Evolutionary conservation across 1,140 invertebrate genomes (phyloP).

Genomic region (Periplaneta americana): DNA sequence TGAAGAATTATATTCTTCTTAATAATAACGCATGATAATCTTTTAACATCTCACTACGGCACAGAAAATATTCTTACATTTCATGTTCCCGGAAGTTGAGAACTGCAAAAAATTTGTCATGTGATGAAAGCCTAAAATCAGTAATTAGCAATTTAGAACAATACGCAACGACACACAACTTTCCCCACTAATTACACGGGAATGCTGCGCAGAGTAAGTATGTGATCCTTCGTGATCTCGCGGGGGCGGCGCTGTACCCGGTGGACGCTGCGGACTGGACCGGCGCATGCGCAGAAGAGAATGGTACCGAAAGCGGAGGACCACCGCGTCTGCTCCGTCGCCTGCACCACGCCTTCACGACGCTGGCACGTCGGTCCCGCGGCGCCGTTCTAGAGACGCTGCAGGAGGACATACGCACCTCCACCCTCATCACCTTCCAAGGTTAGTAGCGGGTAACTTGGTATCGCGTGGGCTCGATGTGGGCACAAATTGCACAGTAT

Average conservation of each 20-base stretch:
- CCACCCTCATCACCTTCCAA: slow-evolving; percentile 2
- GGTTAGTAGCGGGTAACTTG: not conserved
- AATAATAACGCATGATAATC: too few relatives aligned
- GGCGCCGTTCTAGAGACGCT: slow-evolving; percentile 35
- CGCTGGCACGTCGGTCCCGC: slow-evolving; percentile 45
- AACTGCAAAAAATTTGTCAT: too few relatives aligned
- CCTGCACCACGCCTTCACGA: slow-evolving; percentile 37
- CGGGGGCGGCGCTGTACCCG: slow-evolving; percentile 42
- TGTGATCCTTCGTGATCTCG: slow-evolving; percentile 46
- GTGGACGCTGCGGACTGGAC: slow-evolving; percentile 35
- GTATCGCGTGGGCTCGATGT: too few relatives aligned
- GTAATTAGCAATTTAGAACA: too few relatives aligned
- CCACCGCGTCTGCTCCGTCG: slow-evolving; percentile 29
- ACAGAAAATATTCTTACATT: too few relatives aligned
- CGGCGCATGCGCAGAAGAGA: slow-evolving; percentile 27
- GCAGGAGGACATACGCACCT: slow-evolving; percentile 32
- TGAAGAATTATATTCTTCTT: too few relatives aligned
- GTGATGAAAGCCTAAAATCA: too few relatives aligned
- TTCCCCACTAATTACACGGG: too few relatives aligned
- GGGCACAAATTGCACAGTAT: too few relatives aligned
- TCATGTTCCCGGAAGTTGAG: too few relatives aligned
- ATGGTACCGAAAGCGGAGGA: slow-evolving; percentile 13
- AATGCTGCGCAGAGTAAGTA: slow-evolving; percentile 60
- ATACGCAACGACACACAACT: too few relatives aligned
- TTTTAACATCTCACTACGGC: too few relatives aligned